These are phyloP conservation scores for Matsumyia berberina DNA, from an alignment of 2,888 invertebrate species.

Conservation along the genomic window DNA sequence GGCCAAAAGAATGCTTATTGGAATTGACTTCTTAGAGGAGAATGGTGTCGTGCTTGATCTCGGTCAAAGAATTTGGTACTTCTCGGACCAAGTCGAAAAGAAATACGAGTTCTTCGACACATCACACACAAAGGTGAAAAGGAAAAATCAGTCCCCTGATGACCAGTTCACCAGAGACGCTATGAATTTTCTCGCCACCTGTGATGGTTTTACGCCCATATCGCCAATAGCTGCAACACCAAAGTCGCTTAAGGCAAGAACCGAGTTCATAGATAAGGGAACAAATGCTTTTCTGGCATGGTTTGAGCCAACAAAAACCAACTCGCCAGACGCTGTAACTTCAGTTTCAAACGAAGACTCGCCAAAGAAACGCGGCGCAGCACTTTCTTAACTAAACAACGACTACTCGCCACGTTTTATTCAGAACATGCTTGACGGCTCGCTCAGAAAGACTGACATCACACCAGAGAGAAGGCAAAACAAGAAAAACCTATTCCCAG, in stretches of 20 bases:
- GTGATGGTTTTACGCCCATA: neutral
- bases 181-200: neutral
- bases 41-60: conserved; percentile 21
- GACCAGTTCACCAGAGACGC: no score
- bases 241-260: no score
- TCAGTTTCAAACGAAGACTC: neutral
- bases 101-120: conserved; percentile 13
- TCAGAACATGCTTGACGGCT: neutral
- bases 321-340: neutral
- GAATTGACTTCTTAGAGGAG: conserved; percentile 46
- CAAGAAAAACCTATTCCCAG: conserved; percentile 18
- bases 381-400: neutral
- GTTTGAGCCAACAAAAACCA: neutral
- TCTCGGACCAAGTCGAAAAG: conserved; percentile 7
- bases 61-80: conserved; percentile 25
- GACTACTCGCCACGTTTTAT: conserved; percentile 8
- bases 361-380: neutral
- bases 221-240: no score
- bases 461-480: neutral
- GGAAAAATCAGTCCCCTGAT: neutral
- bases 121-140: neutral
- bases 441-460: conserved; percentile 15
- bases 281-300: no score
- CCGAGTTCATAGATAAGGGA: no score
- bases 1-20: conserved; percentile 36